Evolutionary conservation across 2,888 invertebrate species (phyloP), one percentile per base, ranked within the genome.

Genomic region (Heliconius cydno): DNA sequence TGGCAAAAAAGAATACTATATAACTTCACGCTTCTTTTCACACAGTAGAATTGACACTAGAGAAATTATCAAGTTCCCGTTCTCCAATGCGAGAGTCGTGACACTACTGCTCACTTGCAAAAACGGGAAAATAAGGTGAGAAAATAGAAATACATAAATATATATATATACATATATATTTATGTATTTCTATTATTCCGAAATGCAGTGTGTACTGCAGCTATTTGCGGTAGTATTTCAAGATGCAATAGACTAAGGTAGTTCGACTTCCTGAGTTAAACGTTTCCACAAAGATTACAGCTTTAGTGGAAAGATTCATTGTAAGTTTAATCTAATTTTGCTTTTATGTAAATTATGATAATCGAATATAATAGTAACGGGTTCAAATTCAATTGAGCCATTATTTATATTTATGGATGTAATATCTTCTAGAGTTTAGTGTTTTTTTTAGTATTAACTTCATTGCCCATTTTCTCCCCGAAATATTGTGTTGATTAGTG

Each of bases 191-290:
- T 19, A 66, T 41, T 25, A 38, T 74, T 73, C 77, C 65, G 19
- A 22, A 6, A n/a, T 60, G 65, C 79, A 76, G 63, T 82, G 68
- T 73, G 82, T 82, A 77, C 60, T 73, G 65, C 71, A 67, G 70
- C 79, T 75, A 82, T 81, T 80, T 82, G 75, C 77, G 81, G 81
- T 79, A 77, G 75, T 82, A 82, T 80, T 81, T 82, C 81, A 80
- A 77, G 81, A 73, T 71, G 81, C 78, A 82, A 82, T 65, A 78
- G 76, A 81, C 76, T 76, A 70, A 78, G 81, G 81, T 73, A 80
- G 78, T 75, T 79, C 72, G 79, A 73, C 71, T 76, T 70, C 71
- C 71, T 72, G 76, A 73, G 78, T 81, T 80, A 70, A 76, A 74
- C 52, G 73, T 81, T 78, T 80, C 75, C 73, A 78, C 74, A 75